Evolutionary conservation across 2,113 vertebrate genomes (phyloP), one percentile per base, ranked within the genome.

Genomic region (Acanthisitta chloris): DNA sequence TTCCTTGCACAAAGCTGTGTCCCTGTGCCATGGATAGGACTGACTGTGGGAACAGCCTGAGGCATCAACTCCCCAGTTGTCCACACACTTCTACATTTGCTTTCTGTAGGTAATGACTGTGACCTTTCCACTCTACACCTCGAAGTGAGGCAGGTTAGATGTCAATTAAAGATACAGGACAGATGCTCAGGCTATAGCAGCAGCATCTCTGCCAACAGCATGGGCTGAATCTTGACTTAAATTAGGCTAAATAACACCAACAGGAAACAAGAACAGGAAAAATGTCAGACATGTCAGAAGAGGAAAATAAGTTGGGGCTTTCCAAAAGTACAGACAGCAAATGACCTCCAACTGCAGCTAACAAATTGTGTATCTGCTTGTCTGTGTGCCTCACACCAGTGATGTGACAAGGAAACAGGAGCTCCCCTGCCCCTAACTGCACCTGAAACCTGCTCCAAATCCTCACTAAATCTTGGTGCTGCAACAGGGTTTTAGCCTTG

Each of bases 251-350:
- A 83, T 61, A 89, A 72, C 79, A 61, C 0, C 1, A 73, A 62
- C 42, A 91, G 73, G 80, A 78, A 93, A 25, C 14, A 66, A 62
- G 24, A 94, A 85, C 78, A 70, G 42, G 81, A 48, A 33, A 94
- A 95, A 81, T 81, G 88, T 91, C 87, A 96, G 81, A 51, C 0
- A 0, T 86, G 87, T 86, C 85, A 95, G 54, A 48, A 49, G 51
- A 87, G 78, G 76, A 78, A 84, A 94, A 90, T 77, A n/a, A 81
- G 23, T 28, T n/a, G n/a, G 28, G 59, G 14, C 58, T 93, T 87
- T 65, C 90, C 65, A 36, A 61, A 91, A 91, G 51, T 1, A 3
- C 90, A 84, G 73, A n/a, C n/a, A 94, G 69, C 15, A 91, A 94
- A 85, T 94, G 15, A 78, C 78, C 45, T 78, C n/a, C 55, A 23